Evolutionary conservation across 2,113 vertebrate species (phyloP).

Genomic region (rabbit (Oryctolagus cuniculus)): DNA sequence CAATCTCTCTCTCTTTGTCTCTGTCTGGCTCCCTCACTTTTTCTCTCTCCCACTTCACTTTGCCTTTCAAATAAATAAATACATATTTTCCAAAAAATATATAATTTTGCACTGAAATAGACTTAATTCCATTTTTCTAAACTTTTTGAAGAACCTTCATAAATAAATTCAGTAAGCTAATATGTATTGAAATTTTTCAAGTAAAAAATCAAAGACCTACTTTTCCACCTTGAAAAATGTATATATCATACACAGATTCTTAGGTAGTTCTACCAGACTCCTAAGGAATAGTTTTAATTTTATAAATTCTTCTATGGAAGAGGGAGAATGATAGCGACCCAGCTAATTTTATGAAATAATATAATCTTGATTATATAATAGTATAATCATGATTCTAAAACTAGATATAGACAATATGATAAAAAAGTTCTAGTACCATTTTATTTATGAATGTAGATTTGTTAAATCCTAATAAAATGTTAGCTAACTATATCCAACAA

Average conservation of each 20-base stretch:
- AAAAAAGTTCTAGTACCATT: neutral
- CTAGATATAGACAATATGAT: neutral
- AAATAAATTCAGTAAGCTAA: neutral
- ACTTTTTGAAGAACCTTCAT: too few species aligned
- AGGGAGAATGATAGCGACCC: neutral
- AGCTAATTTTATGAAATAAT: neutral
- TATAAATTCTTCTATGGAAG: slow-evolving; percentile 30
- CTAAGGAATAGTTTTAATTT: neutral
- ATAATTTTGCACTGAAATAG: too few species aligned
- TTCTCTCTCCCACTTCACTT: too few species aligned
- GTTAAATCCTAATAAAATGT: neutral
- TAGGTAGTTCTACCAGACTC: slow-evolving; percentile 8
- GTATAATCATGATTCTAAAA: slow-evolving; percentile 5
- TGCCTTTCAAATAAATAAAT: too few species aligned
- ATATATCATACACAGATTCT: neutral
- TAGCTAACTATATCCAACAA: neutral
- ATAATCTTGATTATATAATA: slow-evolving; percentile 11
- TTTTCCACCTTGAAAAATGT: neutral
- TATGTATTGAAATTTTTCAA: slow-evolving; percentile 11
- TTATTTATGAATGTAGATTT: neutral
- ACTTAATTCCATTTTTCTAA: too few species aligned
- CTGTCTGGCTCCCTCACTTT: too few species aligned
- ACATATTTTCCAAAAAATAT: too few species aligned
- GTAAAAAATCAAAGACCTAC: slow-evolving; percentile 1
- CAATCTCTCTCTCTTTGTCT: too few species aligned